Evolutionary conservation across 2,888 invertebrate genomes (phyloP).

Genomic region (Doris montereyensis): DNA sequence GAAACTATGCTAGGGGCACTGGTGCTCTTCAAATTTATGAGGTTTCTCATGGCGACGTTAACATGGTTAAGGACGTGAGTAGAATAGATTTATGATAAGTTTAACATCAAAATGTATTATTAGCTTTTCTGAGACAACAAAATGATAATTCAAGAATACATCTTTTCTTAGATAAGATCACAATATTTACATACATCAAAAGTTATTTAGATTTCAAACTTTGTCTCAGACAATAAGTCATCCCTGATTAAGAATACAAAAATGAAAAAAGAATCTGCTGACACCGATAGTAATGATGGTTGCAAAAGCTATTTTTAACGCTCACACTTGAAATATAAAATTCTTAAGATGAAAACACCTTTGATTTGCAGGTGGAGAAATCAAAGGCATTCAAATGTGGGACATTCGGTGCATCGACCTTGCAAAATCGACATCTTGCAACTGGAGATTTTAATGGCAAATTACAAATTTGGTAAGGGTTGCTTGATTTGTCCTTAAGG

Average conservation of each 20-base stretch:
- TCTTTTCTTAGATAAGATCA: no score
- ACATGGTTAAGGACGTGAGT: constrained; percentile 76
- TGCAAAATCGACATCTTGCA: constrained; percentile 86
- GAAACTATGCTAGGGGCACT: constrained; percentile 87
- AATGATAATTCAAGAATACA: no score
- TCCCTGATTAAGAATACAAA: no score
- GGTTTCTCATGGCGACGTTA: constrained; percentile 80
- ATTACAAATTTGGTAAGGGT: constrained; percentile 84
- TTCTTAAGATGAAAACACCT: background rate
- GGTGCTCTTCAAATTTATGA: constrained; percentile 83
- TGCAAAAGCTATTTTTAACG: background rate
- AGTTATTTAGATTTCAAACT: no score
- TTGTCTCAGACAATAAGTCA: no score
- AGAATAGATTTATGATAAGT: no score
- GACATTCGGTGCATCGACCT: constrained; percentile 90
- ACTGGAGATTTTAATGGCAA: constrained; percentile 92
- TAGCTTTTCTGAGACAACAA: no score
- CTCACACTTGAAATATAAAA: background rate
- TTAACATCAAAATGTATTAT: no score
- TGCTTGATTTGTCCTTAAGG: background rate
- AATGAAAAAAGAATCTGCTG: no score
- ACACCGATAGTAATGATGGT: no score
- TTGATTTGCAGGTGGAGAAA: constrained; percentile 78
- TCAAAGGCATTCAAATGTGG: constrained; percentile 92
- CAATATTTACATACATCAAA: no score